Conservation (phyloP, 2,888 invertebrate genomes). For the Mythimna vitellina region DNA sequence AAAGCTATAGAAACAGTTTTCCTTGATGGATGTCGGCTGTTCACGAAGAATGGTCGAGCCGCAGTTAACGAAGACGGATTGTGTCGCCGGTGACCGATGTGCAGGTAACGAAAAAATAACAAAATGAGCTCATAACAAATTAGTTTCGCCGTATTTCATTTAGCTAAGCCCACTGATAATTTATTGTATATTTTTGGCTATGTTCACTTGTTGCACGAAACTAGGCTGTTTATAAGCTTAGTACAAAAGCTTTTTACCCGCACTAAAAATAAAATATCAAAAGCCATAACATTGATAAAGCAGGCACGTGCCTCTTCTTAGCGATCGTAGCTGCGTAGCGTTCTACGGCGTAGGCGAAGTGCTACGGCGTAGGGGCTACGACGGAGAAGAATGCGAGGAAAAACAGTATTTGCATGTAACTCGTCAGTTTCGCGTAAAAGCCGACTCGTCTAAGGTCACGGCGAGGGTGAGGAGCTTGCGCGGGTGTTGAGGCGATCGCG, state of each 20-base stretch:
- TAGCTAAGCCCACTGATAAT: conserved; percentile 1
- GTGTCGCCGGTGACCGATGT: conserved; percentile 76
- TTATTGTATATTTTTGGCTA: conserved; percentile 12
- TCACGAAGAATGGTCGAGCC: conserved; percentile 70
- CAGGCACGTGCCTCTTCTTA: conserved; percentile 34
- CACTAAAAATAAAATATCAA: conserved; percentile 40
- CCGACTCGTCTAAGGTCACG: not conserved
- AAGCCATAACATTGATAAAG: conserved; percentile 30
- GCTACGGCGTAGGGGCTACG: conserved; percentile 48
- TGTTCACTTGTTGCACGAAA: conserved; percentile 16
- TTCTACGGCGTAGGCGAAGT: conserved; percentile 56
- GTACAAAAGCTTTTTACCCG: conserved; percentile 7
- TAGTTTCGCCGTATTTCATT: conserved; percentile 56
- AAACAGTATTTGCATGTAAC: conserved; percentile 32
- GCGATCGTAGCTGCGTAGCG: conserved; percentile 48
- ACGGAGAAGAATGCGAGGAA: conserved; percentile 9
- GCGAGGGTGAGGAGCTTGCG: not conserved
- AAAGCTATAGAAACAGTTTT: conserved; percentile 71
- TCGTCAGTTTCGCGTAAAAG: conserved; percentile 12
- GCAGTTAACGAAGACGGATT: conserved; percentile 83
- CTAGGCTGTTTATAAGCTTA: conserved; percentile 4
- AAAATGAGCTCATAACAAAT: conserved; percentile 67
- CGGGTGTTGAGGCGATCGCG: not conserved
- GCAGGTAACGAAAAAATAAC: conserved; percentile 74
- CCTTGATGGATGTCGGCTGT: conserved; percentile 79